Evolutionary conservation across 1,140 invertebrate species (phyloP).

Genomic region (Bombus impatiens): DNA sequence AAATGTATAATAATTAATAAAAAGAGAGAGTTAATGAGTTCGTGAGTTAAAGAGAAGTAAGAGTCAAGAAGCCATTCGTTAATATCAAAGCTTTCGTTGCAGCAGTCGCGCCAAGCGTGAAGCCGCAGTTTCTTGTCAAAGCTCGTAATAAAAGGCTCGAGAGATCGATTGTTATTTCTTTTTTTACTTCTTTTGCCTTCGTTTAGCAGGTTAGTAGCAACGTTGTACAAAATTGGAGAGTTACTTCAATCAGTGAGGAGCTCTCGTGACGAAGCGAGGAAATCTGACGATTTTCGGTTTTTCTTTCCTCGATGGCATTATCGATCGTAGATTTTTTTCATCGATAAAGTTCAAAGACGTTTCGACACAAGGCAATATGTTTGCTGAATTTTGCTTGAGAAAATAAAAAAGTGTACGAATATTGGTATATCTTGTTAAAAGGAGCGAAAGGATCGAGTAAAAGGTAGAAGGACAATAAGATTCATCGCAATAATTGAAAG

Average conservation of each 20-base stretch:
- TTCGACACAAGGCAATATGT: neutral
- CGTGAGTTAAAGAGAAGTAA: slow-evolving; percentile 62
- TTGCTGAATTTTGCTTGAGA: neutral
- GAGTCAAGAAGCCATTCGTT: slow-evolving; percentile 74
- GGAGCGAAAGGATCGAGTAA: neutral
- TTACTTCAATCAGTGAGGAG: neutral
- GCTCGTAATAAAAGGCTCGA: slow-evolving; percentile 63
- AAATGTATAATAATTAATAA: slow-evolving; percentile 22
- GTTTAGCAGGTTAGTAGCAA: slow-evolving; percentile 15
- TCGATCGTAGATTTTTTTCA: neutral
- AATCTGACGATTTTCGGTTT: neutral
- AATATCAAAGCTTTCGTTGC: slow-evolving; percentile 70
- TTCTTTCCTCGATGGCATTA: neutral
- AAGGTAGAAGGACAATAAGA: neutral
- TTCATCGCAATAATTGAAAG: neutral
- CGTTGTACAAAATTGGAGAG: neutral
- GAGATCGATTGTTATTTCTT: slow-evolving; percentile 40
- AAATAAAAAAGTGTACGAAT: slow-evolving; percentile 1
- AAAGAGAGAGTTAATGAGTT: slow-evolving; percentile 37
- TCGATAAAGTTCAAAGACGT: neutral
- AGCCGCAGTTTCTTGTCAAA: slow-evolving; percentile 67
- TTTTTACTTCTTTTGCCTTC: neutral
- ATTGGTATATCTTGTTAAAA: neutral
- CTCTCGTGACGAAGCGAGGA: slow-evolving; percentile 5
- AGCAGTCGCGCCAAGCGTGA: slow-evolving; percentile 77